Conservation (phyloP, 2,797 vertebrate genomes). For the Lateolabrax maculatus region DNA sequence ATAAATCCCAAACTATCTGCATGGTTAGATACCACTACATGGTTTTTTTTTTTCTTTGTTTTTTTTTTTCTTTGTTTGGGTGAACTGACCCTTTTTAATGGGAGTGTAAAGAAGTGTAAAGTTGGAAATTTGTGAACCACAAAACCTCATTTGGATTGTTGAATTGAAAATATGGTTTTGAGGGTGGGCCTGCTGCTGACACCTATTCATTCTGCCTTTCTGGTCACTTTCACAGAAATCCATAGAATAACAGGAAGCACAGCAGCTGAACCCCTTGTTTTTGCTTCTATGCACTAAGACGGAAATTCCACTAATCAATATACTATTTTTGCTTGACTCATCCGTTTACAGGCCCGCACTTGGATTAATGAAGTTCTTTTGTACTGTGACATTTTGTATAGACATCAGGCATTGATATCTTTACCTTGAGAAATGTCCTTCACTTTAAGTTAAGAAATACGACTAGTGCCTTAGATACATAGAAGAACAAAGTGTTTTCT, state of each 20-base stretch:
- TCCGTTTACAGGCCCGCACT: slow-evolving; percentile 56
- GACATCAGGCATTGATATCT: slow-evolving; percentile 54
- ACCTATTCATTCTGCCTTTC: slow-evolving; percentile 30
- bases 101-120: not conserved
- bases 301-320: slow-evolving; percentile 71
- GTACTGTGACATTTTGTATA: slow-evolving; percentile 65
- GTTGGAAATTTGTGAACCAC: slow-evolving; percentile 21
- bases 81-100: slow-evolving; percentile 38
- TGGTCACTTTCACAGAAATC: slow-evolving; percentile 40
- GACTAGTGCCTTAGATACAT: slow-evolving; percentile 84
- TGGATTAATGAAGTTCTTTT: slow-evolving; percentile 66
- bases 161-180: slow-evolving; percentile 18
- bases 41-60: slow-evolving; percentile 4
- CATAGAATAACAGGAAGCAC: slow-evolving; percentile 64
- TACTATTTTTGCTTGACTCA: slow-evolving; percentile 52
- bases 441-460: slow-evolving; percentile 68
- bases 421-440: slow-evolving; percentile 59
- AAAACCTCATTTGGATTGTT: slow-evolving; percentile 30
- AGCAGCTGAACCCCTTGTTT: slow-evolving; percentile 48
- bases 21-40: not conserved
- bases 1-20: not conserved
- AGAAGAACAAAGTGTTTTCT: slow-evolving; percentile 51
- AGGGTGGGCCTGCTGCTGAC: not conserved
- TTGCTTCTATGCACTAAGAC: slow-evolving; percentile 71
- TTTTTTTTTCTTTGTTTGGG: slow-evolving; percentile 9